Evolutionary conservation across 2,113 vertebrate genomes (phyloP).

Genomic region (Engraulis encrasicolus): DNA sequence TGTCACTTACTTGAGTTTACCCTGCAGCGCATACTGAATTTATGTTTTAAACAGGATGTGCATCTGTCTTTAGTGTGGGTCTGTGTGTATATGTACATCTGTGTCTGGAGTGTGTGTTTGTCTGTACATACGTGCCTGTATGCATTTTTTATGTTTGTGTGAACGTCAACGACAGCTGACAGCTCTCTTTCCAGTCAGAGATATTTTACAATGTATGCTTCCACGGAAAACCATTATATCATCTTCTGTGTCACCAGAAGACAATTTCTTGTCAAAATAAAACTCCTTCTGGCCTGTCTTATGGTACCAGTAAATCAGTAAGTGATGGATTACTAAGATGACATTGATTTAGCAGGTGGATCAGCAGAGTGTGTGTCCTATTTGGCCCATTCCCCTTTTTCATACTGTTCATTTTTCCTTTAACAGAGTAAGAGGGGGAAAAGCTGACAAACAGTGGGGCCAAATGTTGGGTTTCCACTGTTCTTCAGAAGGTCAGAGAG

Average conservation of each 20-base stretch:
- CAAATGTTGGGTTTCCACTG: not conserved
- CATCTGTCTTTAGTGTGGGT: not conserved
- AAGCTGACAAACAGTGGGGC: constrained; percentile 39
- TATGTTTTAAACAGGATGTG: too few relatives aligned
- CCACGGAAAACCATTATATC: constrained; percentile 16
- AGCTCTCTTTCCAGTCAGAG: constrained; percentile 13
- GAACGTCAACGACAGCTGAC: not conserved
- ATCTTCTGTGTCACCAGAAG: constrained; percentile 5
- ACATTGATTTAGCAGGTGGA: constrained; percentile 18
- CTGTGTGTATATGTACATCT: not conserved
- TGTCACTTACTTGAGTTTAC: constrained; percentile 7
- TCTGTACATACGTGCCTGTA: not conserved
- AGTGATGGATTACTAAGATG: constrained; percentile 18
- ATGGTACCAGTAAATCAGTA: not conserved
- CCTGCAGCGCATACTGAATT: not conserved
- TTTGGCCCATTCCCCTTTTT: constrained; percentile 37
- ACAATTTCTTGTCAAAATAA: constrained; percentile 40
- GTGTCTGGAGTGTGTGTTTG: too few relatives aligned
- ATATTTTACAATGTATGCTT: not conserved
- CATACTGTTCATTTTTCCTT: not conserved
- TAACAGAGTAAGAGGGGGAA: constrained; percentile 36
- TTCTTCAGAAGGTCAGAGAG: not conserved
- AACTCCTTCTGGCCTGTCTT: constrained; percentile 15
- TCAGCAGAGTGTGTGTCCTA: constrained; percentile 37
- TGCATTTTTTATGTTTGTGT: not conserved